Conservation (phyloP, 2,888 invertebrate genomes). For the Dynastes maya region DNA sequence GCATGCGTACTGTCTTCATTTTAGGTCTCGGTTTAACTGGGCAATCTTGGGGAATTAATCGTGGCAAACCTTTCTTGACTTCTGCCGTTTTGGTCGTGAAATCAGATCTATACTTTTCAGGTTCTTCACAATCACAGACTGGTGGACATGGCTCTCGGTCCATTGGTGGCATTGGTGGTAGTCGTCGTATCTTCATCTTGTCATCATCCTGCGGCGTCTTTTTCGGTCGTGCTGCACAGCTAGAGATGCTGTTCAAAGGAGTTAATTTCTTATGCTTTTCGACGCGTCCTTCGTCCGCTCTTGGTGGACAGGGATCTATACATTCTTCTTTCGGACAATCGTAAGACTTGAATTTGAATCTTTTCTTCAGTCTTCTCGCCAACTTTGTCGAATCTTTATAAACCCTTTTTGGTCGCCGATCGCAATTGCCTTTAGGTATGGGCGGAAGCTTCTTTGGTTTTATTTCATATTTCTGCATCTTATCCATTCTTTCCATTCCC, state of each 20-base stretch:
- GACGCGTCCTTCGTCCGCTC: constrained; percentile 33
- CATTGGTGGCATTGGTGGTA: background rate
- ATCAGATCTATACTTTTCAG: constrained; percentile 1
- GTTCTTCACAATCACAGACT: constrained; percentile 13
- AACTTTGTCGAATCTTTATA: background rate
- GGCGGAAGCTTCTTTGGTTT: constrained; percentile 50
- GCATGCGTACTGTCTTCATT: constrained; percentile 9
- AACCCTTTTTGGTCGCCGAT: background rate
- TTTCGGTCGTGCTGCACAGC: background rate
- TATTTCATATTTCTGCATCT: constrained; percentile 46
- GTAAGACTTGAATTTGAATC: background rate
- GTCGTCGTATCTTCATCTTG: background rate
- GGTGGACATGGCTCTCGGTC: background rate
- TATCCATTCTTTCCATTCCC: constrained; percentile 49
- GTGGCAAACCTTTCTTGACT: constrained; percentile 21
- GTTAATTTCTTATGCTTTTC: constrained; percentile 38
- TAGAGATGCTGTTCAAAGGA: constrained; percentile 27
- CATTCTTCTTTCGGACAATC: constrained; percentile 35
- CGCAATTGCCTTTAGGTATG: constrained; percentile 35
- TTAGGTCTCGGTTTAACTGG: background rate
- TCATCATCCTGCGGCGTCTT: background rate
- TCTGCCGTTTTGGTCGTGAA: background rate
- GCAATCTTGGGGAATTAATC: background rate
- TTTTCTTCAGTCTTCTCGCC: background rate
- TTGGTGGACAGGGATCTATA: background rate